Evolutionary conservation across 2,113 vertebrate species (phyloP).

Genomic region (Petroica traversi): DNA sequence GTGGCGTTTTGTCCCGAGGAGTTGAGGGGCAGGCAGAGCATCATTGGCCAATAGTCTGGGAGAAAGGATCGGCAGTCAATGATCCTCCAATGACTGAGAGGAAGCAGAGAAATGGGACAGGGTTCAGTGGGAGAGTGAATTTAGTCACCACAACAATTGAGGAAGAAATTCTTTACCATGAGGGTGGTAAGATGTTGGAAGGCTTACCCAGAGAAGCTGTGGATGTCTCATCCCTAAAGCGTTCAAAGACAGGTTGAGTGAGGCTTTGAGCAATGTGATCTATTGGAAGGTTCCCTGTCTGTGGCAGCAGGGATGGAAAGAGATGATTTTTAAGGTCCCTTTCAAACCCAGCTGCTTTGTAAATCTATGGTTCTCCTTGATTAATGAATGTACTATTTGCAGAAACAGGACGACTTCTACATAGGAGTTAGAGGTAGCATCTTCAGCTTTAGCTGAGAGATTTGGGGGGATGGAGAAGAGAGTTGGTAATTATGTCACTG

Average conservation of each 20-base stretch:
- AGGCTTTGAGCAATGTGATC: neutral
- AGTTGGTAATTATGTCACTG: neutral
- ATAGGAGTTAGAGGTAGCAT: neutral
- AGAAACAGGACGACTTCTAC: neutral
- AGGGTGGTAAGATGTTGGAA: neutral
- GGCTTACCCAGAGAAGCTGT: neutral
- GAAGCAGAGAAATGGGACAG: too few relatives aligned
- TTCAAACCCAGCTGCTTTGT: neutral
- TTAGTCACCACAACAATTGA: too few relatives aligned
- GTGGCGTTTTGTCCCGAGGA: too few relatives aligned
- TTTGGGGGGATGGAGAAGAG: neutral
- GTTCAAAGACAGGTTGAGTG: neutral
- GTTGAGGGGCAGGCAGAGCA: too few relatives aligned
- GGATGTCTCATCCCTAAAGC: neutral
- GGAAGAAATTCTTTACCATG: neutral
- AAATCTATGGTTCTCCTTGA: neutral
- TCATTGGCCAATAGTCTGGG: too few relatives aligned
- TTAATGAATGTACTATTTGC: neutral
- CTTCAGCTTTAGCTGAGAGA: neutral
- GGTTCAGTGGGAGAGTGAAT: too few relatives aligned
- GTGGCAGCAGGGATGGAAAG: neutral
- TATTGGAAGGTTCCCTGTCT: neutral
- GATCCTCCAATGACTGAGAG: too few relatives aligned
- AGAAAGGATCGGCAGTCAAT: too few relatives aligned
- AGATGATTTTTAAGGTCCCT: neutral